A percentile compares a stretch with the other conserved stretches of the same genome.
phyloP scores from a whole-genome alignment of 2,888 invertebrate genomes.

The Diaphora mendica region DNA sequence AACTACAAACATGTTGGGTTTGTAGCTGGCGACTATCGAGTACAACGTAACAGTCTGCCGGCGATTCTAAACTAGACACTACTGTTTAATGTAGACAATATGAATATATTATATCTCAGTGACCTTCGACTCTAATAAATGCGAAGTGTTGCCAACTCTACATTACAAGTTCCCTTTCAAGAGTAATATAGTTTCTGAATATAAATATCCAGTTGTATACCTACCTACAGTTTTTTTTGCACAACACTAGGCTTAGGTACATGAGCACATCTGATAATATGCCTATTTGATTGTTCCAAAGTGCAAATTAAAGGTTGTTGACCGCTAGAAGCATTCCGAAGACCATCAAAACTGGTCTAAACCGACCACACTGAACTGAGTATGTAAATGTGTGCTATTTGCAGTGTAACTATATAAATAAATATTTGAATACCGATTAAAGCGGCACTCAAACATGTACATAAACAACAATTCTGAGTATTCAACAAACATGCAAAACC shows the following conservation, averaged over 20 bases:
- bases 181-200: background rate
- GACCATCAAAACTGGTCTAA: background rate
- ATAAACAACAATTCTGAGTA: background rate
- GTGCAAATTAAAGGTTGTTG: background rate
- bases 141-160: background rate
- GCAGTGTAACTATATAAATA: background rate
- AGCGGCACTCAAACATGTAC: background rate
- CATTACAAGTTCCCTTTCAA: background rate
- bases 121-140: constrained; percentile 5
- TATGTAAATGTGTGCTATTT: background rate
- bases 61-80: background rate
- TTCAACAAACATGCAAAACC: background rate
- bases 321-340: background rate
- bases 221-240: background rate
- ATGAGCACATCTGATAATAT: background rate
- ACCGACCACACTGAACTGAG: background rate
- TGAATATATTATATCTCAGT: background rate
- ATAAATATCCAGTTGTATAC: background rate
- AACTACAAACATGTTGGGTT: constrained; percentile 62
- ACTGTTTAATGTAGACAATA: background rate
- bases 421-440: background rate
- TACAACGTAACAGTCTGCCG: constrained; percentile 38
- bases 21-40: constrained; percentile 43
- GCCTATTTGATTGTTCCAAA: background rate
- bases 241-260: background rate